Evolutionary conservation across 2,888 invertebrate genomes (phyloP), one percentile per base, ranked within the genome.

Genomic region (Chymomyza fuscimana): DNA sequence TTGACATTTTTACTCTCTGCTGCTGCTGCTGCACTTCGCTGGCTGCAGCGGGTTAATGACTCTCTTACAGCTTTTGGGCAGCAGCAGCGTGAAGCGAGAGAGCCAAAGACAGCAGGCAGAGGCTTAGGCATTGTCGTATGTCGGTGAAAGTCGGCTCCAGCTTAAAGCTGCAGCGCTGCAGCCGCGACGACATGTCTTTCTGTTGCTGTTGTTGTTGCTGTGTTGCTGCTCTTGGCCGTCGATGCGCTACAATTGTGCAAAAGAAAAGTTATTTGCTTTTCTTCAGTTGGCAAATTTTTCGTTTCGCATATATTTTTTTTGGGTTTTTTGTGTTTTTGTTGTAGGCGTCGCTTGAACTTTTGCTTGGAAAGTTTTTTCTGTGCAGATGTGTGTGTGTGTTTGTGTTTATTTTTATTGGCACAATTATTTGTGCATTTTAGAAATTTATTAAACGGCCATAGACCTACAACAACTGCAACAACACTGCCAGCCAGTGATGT

Each of bases 341-440:
- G 85, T 80, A 85, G 82, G 86, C 79, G 87, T 79, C 78, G 77
- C 75, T 86, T 85, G 87, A 85, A 86, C 87, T 85, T 75, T 83
- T 81, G 86, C 74, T 81, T 77, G 77, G 85, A 85, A 85, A 85
- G 85, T 87, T 81, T 75, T 73, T 66, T 1, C 25, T 25, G 25
- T 25, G 25, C 4, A 4, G 1, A 3, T 4, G 32, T 7, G 32
- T 32, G 12, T 46, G 40, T 63, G 59, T 56, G 70, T 72, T 73
- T 74, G 74, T 87, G 76, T 86, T 87, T 86, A 85, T 85, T 87
- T 86, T 81, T 83, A 81, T 87, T 85, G 87, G 86, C 85, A 85
- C 85, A 85, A 87, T 86, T 87, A 87, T 84, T 86, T 86, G 79
- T 86, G 84, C 86, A 85, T 83, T 85, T 85, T 87, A 81, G 86